phyloP scores from a whole-genome alignment of 2,888 invertebrate species.

The Synergus japonicus region DNA sequence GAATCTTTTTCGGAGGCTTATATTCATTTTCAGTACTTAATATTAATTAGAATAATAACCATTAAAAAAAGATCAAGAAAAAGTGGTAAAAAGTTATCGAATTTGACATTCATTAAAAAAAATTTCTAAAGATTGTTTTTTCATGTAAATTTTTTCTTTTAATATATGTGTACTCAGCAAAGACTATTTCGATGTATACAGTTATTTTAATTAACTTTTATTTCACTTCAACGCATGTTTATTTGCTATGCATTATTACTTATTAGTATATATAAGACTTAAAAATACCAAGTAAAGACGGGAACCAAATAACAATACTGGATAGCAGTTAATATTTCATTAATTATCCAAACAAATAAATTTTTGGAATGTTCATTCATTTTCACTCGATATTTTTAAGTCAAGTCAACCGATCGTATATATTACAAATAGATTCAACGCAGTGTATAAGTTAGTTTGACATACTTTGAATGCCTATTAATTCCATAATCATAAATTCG shows the following conservation, averaged over 20 bases:
- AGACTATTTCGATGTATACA: neutral
- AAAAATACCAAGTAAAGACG: neutral
- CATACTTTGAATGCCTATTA: neutral
- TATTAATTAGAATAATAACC: neutral
- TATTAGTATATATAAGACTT: neutral
- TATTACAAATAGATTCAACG: constrained; percentile 19
- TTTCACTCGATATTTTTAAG: constrained; percentile 24
- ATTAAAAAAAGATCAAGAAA: constrained; percentile 5
- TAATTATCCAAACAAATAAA: neutral
- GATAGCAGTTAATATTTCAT: neutral
- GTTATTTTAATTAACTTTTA: neutral
- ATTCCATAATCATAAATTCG: neutral
- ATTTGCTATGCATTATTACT: neutral
- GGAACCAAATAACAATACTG: neutral
- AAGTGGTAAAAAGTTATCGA: neutral
- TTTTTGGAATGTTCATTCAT: constrained; percentile 4
- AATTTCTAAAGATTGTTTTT: neutral
- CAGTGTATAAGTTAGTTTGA: constrained; percentile 18
- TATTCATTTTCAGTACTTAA: neutral
- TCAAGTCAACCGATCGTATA: constrained; percentile 12
- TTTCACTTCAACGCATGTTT: neutral
- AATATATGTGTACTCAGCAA: neutral
- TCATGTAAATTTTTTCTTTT: neutral
- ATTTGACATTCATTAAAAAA: neutral
- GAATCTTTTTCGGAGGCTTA: neutral